Evolutionary conservation across 2,113 vertebrate species (phyloP), one percentile per base, ranked within the genome.

Genomic region (Charina bottae): DNA sequence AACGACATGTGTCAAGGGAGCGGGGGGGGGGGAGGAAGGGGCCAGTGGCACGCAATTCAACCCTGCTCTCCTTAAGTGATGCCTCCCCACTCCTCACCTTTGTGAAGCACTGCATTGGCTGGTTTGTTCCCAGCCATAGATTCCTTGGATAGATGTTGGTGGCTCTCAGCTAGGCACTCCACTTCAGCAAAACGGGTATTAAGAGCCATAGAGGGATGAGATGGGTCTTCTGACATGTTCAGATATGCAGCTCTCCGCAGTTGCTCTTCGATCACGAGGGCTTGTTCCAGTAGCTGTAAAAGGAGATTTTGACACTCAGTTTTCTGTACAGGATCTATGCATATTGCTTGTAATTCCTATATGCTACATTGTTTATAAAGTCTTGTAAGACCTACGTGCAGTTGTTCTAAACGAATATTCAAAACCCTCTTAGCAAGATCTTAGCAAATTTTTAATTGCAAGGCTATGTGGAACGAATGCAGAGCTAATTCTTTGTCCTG

Each of bases 61-160:
- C 1, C 9, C 54, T 49, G 0, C 4, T 24, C 59, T 9, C 7
- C 8, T 23, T 90, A 9, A 92, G 23, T 28, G 93, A 54, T 90
- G 92, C 93, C 92, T 94, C 88, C 85, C 6, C 19, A 59, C 55
- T 53, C 46, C 54, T 98, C 95, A 99, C 99, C 99, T 99, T 99
- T 99, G 97, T 99, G 99, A 96, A 99, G 98, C 89, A 99, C 99
- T 0, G 99, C 99, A 0, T 99, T 99, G 92, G 99, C 99, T 11
- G 99, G 99, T 93, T 99, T 99, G 96, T 99, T 99, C 94, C 99
- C 99, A 1, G 99, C 99, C 99, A 99, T 99, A 0, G 98, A 99
- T 96, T 99, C 99, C 96, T 99, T 99, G 97, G 99, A 99, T 89
- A 99, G 98, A 97, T 99, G 99, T 97, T 99, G 99, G 95, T 99